Evolutionary conservation across 2,888 invertebrate species (phyloP), one percentile per base, ranked within the genome.

Genomic region (Pegoplata infirma): DNA sequence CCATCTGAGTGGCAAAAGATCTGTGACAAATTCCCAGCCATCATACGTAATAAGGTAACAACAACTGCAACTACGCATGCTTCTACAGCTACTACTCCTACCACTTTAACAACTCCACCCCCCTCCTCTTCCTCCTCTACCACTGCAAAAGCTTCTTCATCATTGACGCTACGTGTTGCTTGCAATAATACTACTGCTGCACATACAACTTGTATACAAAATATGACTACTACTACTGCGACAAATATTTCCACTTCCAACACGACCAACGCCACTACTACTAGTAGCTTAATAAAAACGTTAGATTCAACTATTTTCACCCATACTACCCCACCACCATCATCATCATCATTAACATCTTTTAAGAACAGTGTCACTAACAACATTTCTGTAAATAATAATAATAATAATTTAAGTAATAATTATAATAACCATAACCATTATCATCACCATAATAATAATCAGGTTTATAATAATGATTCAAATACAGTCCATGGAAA

Each of bases 11-110:
- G 89, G 89, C 82, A 84, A 36, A 87, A 86, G 80, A 90, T 90
- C 71, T 81, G 85, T 78, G 88, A 88, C 75, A 86, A 84, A 76
- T 84, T 84, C 76, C 89, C 89, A 81, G 84, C 87, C 81, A 88
- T 90, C 81, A 80, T 89, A 78, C 89, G 89, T 82, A 89, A 89
- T 84, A 90, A 90, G 90, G 90, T 90, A 90, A 84, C 86, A 79
- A 82, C 86, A 7, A 81, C 78, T 67, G 78, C 87, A 12, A 81
- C 82, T 66, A 82, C 85, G 59, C 63, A 86, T 86, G 85, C 56
- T 69, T 76, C 76, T 67, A 49, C 66, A 40, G 64, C 77, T 64
- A 64, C 40, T 55, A 58, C 68, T 76, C 44, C 56, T 77, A 14
- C 47, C 53, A 49, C 80, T 69, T 63, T 69, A 56, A 69, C 19